Base-by-base conservation (phyloP, 2,113 vertebrate species). In the Pseudorasbora parva region DNA sequence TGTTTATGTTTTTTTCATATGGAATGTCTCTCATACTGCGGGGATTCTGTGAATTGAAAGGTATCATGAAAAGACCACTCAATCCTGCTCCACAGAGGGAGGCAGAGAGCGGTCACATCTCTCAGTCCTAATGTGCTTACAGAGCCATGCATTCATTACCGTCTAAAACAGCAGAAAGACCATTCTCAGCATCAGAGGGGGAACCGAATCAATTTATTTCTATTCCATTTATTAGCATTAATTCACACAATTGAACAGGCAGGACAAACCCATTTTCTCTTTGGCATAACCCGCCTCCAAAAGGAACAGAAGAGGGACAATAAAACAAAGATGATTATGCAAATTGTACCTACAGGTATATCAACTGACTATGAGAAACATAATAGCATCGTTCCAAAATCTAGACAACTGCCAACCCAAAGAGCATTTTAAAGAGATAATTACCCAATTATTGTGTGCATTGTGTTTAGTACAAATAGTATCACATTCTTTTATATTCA, bases 141-240 rank as follows among this genome's bases (percentile, higher is more conserved):
- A 62, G 62, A 71, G 62, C 19, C 76, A 68, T 80, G 69, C 85
- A 76, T 84, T 86, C 47, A 84, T 86, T 86, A 86, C 73, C 30
- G 76, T 43, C 60, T 81, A 83, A 86, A 83, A 83, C 77, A 76
- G 49, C 71, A 69, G 49, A 83, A 75, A 84, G 25, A 37, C 77
- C 59, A 74, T 83, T 56, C 45, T 68, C 81, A 66, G 33, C 47
- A 68, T 69, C 51, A 83, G 12, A 51, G 60, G 75, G 47, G 33
- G 45, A 83, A 76, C 30, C 23, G 47, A 69, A 54, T 41, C 82
- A 57, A 80, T 75, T 78, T 3, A 82, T 56, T 76, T 72, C 56
- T 76, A 68, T 60, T 81, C 45, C 51, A 51, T 75, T 82, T 83
- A 83, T 84, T 84, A 68, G 86, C 69, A 84, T 87, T 82, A 80